Conservation (phyloP, 1,140 invertebrate genomes). For the Polypedilum pembai region DNA sequence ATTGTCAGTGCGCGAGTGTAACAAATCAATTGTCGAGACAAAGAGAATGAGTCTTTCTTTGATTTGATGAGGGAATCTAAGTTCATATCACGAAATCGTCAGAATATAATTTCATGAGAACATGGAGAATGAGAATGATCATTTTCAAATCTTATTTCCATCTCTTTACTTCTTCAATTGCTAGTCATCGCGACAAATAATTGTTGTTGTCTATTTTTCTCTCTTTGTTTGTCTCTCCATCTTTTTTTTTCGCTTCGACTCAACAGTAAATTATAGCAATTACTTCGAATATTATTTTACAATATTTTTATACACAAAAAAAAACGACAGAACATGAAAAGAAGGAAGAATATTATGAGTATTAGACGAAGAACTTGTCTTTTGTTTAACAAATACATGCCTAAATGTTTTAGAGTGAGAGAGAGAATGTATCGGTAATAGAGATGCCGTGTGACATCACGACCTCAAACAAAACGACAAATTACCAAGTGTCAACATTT, state of each 20-base stretch:
- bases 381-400: slow-evolving; percentile 18
- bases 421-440: too few species aligned
- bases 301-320: not conserved
- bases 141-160: not conserved
- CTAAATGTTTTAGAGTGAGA: too few species aligned
- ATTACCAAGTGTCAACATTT: slow-evolving; percentile 27
- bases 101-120: not conserved
- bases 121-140: not conserved
- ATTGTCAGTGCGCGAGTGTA: not conserved
- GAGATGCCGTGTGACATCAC: slow-evolving; percentile 19
- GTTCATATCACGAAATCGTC: not conserved
- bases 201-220: slow-evolving; percentile 2
- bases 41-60: too few species aligned
- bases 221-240: not conserved
- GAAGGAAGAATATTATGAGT: too few species aligned
- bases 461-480: slow-evolving; percentile 3
- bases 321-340: not conserved
- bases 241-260: not conserved
- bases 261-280: not conserved
- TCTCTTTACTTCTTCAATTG: not conserved
- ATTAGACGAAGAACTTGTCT: not conserved
- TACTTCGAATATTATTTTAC: slow-evolving; percentile 19
- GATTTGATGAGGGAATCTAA: not conserved
- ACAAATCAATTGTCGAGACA: not conserved
- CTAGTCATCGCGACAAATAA: slow-evolving; percentile 12